Evolutionary conservation across 2,113 vertebrate genomes (phyloP), one percentile per base, ranked within the genome.

Genomic region (Cricetomys ansorgei): DNA sequence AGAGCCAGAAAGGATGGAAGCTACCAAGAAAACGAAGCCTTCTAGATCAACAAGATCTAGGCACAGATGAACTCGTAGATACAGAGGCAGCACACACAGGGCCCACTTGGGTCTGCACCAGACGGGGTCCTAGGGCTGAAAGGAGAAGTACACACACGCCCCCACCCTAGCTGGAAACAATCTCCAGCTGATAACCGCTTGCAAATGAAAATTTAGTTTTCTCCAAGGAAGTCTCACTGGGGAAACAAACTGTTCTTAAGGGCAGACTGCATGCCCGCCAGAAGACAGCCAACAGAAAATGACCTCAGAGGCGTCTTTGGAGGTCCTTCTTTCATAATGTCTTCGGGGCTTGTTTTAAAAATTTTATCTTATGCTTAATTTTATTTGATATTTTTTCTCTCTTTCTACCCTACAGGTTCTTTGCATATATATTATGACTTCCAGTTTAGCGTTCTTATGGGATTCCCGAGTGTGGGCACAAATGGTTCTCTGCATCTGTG

Each of bases 301-400:
- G 1, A 57, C 43, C 25, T 43, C 57, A 5, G 3, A 7, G 3
- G 15, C 15, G 43, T 62, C 80, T 83, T 43, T 16, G n/a, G n/a
- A 62, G n/a, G 23, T 29, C 25, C 80, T 62, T 62, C 13, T 43
- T 25, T 43, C 59, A 62, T 27, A 62, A 62, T 43, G 25, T 29
- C 1, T 0, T 16, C n/a, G 19, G n/a, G n/a, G 13, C 12, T 57
- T 81, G 12, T 3, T 25, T 25, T 1, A n/a, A n/a, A n/a, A n/a
- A n/a, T 81, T 81, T 59, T 9, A 7, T 77, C 29, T 53, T 53
- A 50, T 37, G 7, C 34, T 59, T 40, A 83, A 43, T 62, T 62
- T 83, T 83, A 29, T 62, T 62, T 59, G n/a, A 43, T 81, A 59
- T 43, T 3, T 81, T 62, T 62, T 62, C 1, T 62, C 13, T 62